A percentile compares a stretch with the other conserved stretches of the same genome.
Conservation (phyloP, 2,888 invertebrate genomes). For the Choreutis nemorana region DNA sequence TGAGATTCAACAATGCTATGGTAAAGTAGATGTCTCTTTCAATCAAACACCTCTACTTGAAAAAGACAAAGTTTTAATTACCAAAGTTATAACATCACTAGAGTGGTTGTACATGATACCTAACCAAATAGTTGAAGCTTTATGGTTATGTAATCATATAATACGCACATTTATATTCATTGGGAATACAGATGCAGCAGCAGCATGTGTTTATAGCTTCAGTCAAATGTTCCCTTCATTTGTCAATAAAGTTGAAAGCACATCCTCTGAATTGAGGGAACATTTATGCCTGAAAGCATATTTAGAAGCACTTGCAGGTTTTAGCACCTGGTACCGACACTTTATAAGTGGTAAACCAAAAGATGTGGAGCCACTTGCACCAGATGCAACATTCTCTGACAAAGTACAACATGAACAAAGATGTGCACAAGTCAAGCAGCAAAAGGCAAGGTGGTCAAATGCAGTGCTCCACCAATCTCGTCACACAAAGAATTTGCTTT, state of each 20-base stretch:
- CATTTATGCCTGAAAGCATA: slow-evolving; percentile 89
- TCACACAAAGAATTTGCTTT: slow-evolving; percentile 80
- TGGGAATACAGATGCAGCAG: slow-evolving; percentile 84
- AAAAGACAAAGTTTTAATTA: slow-evolving; percentile 47
- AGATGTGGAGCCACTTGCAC: slow-evolving; percentile 66
- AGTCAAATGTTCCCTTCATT: slow-evolving; percentile 44
- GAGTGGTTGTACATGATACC: slow-evolving; percentile 88
- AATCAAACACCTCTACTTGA: slow-evolving; percentile 72
- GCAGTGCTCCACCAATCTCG: slow-evolving; percentile 75
- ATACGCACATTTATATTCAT: slow-evolving; percentile 84
- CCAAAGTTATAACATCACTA: slow-evolving; percentile 64
- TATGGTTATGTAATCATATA: slow-evolving; percentile 89
- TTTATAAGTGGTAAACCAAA: slow-evolving; percentile 82
- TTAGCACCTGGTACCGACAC: slow-evolving; percentile 88
- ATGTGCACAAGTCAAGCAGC: slow-evolving; percentile 79
- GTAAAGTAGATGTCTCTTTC: slow-evolving; percentile 62
- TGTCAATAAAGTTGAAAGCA: slow-evolving; percentile 38
- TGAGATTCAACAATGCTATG: slow-evolving; percentile 52
- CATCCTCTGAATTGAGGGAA: slow-evolving; percentile 71
- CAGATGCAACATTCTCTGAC: slow-evolving; percentile 80
- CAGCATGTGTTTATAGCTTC: slow-evolving; percentile 68
- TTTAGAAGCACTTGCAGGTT: slow-evolving; percentile 85
- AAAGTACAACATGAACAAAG: slow-evolving; percentile 89
- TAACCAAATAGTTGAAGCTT: slow-evolving; percentile 79
- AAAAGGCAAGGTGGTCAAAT: slow-evolving; percentile 78